These are phyloP conservation scores for Drosophila carrolli DNA, from an alignment of 1,140 invertebrate species.

Conservation along the genomic window DNA sequence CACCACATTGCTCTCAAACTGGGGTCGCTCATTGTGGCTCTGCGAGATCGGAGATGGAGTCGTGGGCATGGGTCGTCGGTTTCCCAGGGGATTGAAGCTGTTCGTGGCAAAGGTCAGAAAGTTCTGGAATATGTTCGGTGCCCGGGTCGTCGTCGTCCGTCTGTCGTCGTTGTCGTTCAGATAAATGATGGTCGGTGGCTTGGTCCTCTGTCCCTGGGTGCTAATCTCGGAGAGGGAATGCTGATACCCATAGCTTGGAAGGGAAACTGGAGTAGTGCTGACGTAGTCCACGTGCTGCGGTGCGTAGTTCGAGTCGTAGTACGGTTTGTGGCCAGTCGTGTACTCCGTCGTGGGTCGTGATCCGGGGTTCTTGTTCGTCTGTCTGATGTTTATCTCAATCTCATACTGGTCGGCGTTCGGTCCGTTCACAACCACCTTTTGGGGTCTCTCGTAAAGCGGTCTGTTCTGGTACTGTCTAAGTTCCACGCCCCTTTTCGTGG, in stretches of 20 bases:
- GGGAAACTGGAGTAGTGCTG: slow-evolving; percentile 52
- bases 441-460: slow-evolving; percentile 59
- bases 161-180: slow-evolving; percentile 66
- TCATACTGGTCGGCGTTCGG: slow-evolving; percentile 77
- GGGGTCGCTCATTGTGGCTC: slow-evolving; percentile 45
- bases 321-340: slow-evolving; percentile 65
- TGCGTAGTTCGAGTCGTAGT: slow-evolving; percentile 57
- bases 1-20: slow-evolving; percentile 36
- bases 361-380: slow-evolving; percentile 74
- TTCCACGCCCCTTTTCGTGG: slow-evolving; percentile 57
- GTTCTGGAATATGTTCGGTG: slow-evolving; percentile 76
- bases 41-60: slow-evolving; percentile 41
- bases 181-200: slow-evolving; percentile 81
- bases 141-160: slow-evolving; percentile 60
- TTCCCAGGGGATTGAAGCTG: slow-evolving; percentile 52
- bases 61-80: slow-evolving; percentile 43
- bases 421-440: slow-evolving; percentile 75
- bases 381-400: slow-evolving; percentile 83
- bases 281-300: slow-evolving; percentile 58
- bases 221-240: slow-evolving; percentile 29
- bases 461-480: slow-evolving; percentile 68
- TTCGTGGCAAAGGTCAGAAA: slow-evolving; percentile 70
- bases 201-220: slow-evolving; percentile 55
- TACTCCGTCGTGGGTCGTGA: slow-evolving; percentile 50
- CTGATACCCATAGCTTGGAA: slow-evolving; percentile 54